These are phyloP conservation scores for Microdon myrmicae DNA, from an alignment of 2,888 invertebrate genomes.

Conservation along the genomic window DNA sequence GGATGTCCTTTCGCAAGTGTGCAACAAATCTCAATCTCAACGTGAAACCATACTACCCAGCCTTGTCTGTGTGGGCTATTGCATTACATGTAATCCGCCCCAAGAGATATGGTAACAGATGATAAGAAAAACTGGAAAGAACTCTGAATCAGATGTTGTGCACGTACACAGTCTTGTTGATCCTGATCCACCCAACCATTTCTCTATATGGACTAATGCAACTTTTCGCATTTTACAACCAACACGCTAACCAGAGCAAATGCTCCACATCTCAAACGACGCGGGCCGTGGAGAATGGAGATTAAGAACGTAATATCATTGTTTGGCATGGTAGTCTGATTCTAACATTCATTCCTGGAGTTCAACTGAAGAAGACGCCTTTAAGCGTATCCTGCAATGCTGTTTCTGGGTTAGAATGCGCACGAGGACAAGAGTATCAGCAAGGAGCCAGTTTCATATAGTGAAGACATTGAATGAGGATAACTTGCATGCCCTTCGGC, in stretches of 20 bases:
- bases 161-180: neutral
- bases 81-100: conserved; percentile 3
- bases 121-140: neutral
- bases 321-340: conserved; percentile 23
- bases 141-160: conserved; percentile 17
- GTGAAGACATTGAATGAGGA: conserved; percentile 21
- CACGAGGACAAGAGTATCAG: neutral
- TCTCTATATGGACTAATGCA: conserved; percentile 28
- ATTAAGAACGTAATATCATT: conserved; percentile 44
- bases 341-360: conserved; percentile 22
- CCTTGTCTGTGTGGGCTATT: conserved; percentile 1
- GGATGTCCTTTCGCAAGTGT: conserved; percentile 11
- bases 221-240: conserved; percentile 23
- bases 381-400: conserved; percentile 20
- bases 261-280: too few relatives aligned
- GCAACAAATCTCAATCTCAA: conserved; percentile 36
- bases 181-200: conserved; percentile 21
- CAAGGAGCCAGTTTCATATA: conserved; percentile 3
- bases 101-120: conserved; percentile 4
- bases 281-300: conserved; percentile 15
- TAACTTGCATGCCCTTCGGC: conserved; percentile 38
- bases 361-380: conserved; percentile 20
- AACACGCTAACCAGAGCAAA: conserved; percentile 16
- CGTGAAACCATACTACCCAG: conserved; percentile 17
- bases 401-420: conserved; percentile 26